Evolutionary conservation across 2,888 invertebrate species (phyloP).

Genomic region (Chloromyia formosa): DNA sequence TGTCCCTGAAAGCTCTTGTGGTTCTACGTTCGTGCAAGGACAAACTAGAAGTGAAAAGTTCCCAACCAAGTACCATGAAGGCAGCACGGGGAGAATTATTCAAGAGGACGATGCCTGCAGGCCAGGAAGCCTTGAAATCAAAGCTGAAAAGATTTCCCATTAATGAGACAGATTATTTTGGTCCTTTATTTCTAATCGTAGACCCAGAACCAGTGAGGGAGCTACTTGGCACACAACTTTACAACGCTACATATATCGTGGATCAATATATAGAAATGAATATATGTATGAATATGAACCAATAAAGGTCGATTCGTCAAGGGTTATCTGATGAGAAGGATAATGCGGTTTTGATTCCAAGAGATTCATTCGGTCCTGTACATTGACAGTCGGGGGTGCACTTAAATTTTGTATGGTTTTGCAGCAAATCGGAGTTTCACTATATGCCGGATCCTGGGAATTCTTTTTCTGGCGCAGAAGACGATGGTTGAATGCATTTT

Average conservation of each 20-base stretch:
- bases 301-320: neutral
- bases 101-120: slow-evolving; percentile 23
- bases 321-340: neutral
- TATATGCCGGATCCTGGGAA: too few species aligned
- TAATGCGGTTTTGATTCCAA: neutral
- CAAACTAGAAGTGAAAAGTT: slow-evolving; percentile 22
- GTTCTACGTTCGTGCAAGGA: slow-evolving; percentile 1
- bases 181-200: slow-evolving; percentile 20
- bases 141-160: slow-evolving; percentile 26
- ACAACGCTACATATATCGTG: too few species aligned
- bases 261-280: neutral
- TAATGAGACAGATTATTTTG: slow-evolving; percentile 31
- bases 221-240: too few species aligned
- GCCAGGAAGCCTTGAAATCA: slow-evolving; percentile 30
- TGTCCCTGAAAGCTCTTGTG: slow-evolving; percentile 34
- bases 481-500: neutral
- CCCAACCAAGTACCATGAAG: neutral
- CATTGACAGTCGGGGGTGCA: neutral
- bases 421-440: too few species aligned
- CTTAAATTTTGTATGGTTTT: too few species aligned
- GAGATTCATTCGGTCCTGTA: neutral
- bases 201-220: neutral
- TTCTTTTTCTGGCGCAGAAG: neutral
- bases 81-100: neutral
- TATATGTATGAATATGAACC: neutral